Conservation (phyloP, 2,113 vertebrate genomes). For the Panthera leo region DNA sequence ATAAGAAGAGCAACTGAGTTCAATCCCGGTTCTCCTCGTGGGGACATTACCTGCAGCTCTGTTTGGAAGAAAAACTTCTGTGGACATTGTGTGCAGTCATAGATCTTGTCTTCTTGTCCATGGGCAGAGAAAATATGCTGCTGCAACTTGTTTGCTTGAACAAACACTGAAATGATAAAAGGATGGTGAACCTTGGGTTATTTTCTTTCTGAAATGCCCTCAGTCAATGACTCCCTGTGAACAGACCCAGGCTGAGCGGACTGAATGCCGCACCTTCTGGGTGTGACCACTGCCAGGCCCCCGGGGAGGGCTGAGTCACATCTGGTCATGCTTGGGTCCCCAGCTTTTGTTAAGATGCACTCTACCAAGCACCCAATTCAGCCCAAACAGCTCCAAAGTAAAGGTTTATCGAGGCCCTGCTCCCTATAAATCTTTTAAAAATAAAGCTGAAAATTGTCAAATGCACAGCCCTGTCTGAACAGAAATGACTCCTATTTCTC, state of each 20-base stretch:
- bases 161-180: conserved; percentile 92
- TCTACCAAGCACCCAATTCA: background rate
- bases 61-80: conserved; percentile 99
- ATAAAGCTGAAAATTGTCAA: conserved; percentile 70
- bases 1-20: conserved; percentile 46
- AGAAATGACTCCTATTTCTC: conserved; percentile 78
- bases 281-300: background rate
- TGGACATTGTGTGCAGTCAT: conserved; percentile 98
- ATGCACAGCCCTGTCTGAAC: conserved; percentile 64
- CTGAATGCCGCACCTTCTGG: background rate
- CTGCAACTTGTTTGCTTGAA: conserved; percentile 99
- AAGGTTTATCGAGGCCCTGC: conserved; percentile 73
- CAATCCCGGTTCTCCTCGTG: conserved; percentile 13
- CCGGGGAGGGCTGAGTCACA: background rate
- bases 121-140: conserved; percentile 99
- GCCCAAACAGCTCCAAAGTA: conserved; percentile 67
- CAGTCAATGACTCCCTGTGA: conserved; percentile 12
- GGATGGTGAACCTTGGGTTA: conserved; percentile 72
- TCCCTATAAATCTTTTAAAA: conserved; percentile 76
- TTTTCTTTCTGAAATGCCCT: background rate
- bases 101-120: conserved; percentile 99
- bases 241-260: background rate
- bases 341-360: conserved; percentile 56
- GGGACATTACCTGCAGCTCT: conserved; percentile 95
- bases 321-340: background rate